These are phyloP conservation scores for Tricholaema leucomelas DNA, from an alignment of 2,113 vertebrate genomes.

Conservation along the genomic window DNA sequence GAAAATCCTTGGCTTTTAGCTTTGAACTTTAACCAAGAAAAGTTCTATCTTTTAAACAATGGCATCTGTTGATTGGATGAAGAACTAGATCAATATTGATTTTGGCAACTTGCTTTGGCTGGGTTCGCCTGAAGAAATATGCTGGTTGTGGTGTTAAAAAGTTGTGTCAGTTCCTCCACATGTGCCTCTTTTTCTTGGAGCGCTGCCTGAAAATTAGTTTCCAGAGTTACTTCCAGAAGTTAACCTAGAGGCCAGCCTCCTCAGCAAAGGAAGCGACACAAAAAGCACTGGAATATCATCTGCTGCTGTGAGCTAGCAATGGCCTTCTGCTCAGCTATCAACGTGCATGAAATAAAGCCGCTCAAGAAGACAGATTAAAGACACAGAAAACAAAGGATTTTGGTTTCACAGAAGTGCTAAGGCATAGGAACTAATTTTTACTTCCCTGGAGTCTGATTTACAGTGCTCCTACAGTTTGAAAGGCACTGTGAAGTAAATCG, in stretches of 20 bases:
- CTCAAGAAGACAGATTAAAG: not conserved
- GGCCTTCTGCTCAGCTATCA: slow-evolving; percentile 25
- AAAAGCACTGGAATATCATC: slow-evolving; percentile 56
- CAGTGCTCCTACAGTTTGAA: not conserved
- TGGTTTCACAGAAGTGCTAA: not conserved
- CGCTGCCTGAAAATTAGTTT: slow-evolving; percentile 76
- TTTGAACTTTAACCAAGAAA: slow-evolving; percentile 95
- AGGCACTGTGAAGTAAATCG: not conserved
- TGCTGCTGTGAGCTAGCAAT: slow-evolving; percentile 32
- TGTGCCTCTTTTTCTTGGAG: slow-evolving; percentile 84
- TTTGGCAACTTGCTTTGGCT: slow-evolving; percentile 79
- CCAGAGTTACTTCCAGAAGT: slow-evolving; percentile 82
- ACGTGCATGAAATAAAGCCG: not conserved
- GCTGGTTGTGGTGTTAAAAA: slow-evolving; percentile 86
- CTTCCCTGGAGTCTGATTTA: not conserved
- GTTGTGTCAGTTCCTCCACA: slow-evolving; percentile 90
- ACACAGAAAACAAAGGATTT: not conserved
- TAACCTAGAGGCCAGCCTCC: slow-evolving; percentile 73
- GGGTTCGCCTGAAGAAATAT: slow-evolving; percentile 78
- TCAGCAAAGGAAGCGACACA: slow-evolving; percentile 69
- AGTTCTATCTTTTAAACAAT: slow-evolving; percentile 96
- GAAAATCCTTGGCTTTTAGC: slow-evolving; percentile 82
- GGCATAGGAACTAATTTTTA: not conserved
- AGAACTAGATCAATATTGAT: slow-evolving; percentile 87
- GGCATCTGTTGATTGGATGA: slow-evolving; percentile 91